Evolutionary conservation across 2,113 vertebrate genomes (phyloP), one percentile per base, ranked within the genome.

Genomic region (Typhlomys cinereus): DNA sequence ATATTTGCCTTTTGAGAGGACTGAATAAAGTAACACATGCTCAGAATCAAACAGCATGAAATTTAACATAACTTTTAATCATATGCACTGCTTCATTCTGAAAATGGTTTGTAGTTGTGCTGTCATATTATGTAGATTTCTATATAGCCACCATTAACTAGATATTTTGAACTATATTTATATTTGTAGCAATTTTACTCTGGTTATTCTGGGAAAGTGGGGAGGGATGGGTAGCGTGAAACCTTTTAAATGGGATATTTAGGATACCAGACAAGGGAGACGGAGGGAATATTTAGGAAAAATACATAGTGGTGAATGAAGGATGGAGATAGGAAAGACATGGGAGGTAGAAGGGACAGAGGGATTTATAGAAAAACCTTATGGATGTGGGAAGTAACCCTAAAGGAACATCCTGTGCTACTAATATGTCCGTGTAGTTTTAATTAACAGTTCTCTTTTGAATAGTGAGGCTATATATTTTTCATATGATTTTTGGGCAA

Each of bases 41-140:
- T 92, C 23, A 62, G 62, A 85, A 88, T 2, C 6, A 59, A 82
- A 10, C 39, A 34, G 17, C 18, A 25, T 61, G 52, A 69, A 81
- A 75, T 61, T 76, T 52, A 48, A 31, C 1, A 27, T 64, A 88
- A 59, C 13, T 70, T 82, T 91, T 64, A 81, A 74, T 83, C 71
- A 36, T 50, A 75, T 71, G 29, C 10, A 18, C 44, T 39, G 23
- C 64, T 94, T 87, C 70, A 31, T 74, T 86, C 78, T 82, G 44
- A 70, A 90, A 92, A 74, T 41, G 76, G 34, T 39, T 88, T 88
- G 52, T 81, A 44, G 57, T 36, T 78, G 34, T 85, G 23, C 39
- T 66, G 31, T 54, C 46, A 29, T 66, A 41, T 70, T 64, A 50
- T 44, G 6, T 59, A 85, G 12, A 25, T 85, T 90, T 39, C 21